These are phyloP conservation scores for Polyergus mexicanus DNA, from an alignment of 1,140 invertebrate species.

Conservation along the genomic window DNA sequence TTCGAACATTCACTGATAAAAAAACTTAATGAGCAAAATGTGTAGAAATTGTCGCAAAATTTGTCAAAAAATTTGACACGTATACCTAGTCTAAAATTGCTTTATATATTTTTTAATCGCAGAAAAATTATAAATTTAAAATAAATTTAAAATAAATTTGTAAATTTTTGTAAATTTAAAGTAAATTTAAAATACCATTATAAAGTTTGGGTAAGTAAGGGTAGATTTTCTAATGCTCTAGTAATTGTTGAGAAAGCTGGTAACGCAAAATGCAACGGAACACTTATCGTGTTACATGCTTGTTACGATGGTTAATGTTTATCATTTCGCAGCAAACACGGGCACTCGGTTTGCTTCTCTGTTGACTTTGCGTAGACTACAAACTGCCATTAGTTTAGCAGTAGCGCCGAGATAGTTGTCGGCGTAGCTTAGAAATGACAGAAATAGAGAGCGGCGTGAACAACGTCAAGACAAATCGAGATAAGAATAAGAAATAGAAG, in stretches of 20 bases:
- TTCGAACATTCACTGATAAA: background rate
- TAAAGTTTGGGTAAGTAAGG: background rate
- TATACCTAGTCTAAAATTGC: background rate
- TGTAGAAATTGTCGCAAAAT: background rate
- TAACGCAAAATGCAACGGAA: background rate
- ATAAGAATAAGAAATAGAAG: slow-evolving; percentile 5
- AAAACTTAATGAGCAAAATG: background rate
- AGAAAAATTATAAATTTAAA: background rate
- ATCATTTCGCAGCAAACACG: slow-evolving; percentile 11
- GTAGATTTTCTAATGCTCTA: background rate
- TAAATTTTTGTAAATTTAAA: too few species aligned
- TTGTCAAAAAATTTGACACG: background rate
- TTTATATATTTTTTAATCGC: background rate
- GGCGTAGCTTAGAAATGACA: slow-evolving; percentile 51
- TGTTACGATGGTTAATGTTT: background rate
- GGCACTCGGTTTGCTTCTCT: slow-evolving; percentile 31
- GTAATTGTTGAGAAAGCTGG: slow-evolving; percentile 1
- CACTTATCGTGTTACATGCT: slow-evolving; percentile 23
- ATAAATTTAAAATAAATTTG: too few species aligned
- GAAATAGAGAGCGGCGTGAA: slow-evolving; percentile 28
- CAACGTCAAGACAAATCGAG: slow-evolving; percentile 4
- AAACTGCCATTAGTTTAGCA: slow-evolving; percentile 41
- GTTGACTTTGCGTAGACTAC: slow-evolving; percentile 44
- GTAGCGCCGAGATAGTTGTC: slow-evolving; percentile 62
- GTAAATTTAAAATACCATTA: background rate